Evolutionary conservation across 1,140 invertebrate genomes (phyloP), one percentile per base, ranked within the genome.

Genomic region (Araneus ventricosus): DNA sequence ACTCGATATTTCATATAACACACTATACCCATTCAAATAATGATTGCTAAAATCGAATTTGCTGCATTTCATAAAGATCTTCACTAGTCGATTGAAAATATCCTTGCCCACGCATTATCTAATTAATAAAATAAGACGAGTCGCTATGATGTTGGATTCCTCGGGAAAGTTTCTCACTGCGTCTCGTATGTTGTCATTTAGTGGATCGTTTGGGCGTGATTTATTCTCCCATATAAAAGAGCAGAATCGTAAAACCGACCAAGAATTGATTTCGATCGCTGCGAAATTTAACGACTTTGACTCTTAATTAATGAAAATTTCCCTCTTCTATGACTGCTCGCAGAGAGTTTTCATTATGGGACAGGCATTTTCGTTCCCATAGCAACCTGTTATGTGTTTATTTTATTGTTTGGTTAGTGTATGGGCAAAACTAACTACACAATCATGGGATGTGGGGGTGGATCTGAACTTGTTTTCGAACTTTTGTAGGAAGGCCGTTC

Each of bases 281-380:
- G 30, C 67, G 10, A 5, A 75, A 75, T 75, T 75, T 75, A 75
- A 75, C 67, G 67, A 75, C 67, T 75, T 75, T 75, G 10, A 17
- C 67, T 75, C 67, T 75, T 75, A 75, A 75, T 75, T 75, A 75
- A 75, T 75, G 67, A 75, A 34, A 75, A 75, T 75, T 75, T 75
- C 17, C 27, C 27, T 75, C 27, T 61, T 75, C 30, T 37, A 14
- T 4, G 6, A 61, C 57, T 67, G 8, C n/a, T 67, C 27, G 22
- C 22, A 5, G n/a, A 27, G n/a, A 75, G 30, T 27, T 75, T 75
- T 75, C 27, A 30, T 10, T 34, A 20, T 17, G 14, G 34, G 67
- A 30, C 14, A 14, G 17, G 27, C 67, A 14, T 70, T 59, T 30
- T 70, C 27, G 67, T 75, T 75, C 8, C 30, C 27, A 75, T 75